These are phyloP conservation scores for Petromus typicus DNA, from an alignment of 2,113 vertebrate genomes.

Conservation along the genomic window DNA sequence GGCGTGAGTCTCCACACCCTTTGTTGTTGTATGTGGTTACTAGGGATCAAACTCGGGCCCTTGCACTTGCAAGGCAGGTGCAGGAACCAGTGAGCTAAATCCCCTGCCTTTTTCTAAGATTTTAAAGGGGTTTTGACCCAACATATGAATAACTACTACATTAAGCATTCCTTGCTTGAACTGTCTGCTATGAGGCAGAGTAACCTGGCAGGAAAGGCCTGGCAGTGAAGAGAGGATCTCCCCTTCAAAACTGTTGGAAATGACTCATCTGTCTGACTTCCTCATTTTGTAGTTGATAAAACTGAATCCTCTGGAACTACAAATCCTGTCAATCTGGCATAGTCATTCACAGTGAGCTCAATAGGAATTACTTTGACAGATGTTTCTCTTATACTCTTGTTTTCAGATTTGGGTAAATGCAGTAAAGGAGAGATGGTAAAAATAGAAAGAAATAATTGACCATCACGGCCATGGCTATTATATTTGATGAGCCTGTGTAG, in stretches of 20 bases:
- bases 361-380: constrained; percentile 33
- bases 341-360: not conserved
- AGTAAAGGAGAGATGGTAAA: not conserved
- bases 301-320: not conserved
- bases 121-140: not conserved
- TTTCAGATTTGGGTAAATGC: not conserved
- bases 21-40: too few relatives aligned
- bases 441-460: constrained; percentile 11
- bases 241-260: constrained; percentile 32
- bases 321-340: not conserved
- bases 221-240: constrained; percentile 46
- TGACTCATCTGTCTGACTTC: constrained; percentile 8
- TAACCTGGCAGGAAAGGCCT: constrained; percentile 26
- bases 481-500: not conserved
- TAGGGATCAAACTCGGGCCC: too few relatives aligned
- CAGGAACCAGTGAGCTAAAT: too few relatives aligned
- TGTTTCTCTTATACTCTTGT: not conserved
- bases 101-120: constrained; percentile 12
- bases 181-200: not conserved
- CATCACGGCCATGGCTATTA: not conserved
- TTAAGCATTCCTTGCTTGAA: not conserved
- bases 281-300: constrained; percentile 61
- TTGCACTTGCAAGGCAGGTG: too few relatives aligned
- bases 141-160: not conserved
- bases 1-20: too few relatives aligned